These are phyloP conservation scores for Heloderma charlesbogerti DNA, from an alignment of 2,113 vertebrate genomes.

Conservation along the genomic window DNA sequence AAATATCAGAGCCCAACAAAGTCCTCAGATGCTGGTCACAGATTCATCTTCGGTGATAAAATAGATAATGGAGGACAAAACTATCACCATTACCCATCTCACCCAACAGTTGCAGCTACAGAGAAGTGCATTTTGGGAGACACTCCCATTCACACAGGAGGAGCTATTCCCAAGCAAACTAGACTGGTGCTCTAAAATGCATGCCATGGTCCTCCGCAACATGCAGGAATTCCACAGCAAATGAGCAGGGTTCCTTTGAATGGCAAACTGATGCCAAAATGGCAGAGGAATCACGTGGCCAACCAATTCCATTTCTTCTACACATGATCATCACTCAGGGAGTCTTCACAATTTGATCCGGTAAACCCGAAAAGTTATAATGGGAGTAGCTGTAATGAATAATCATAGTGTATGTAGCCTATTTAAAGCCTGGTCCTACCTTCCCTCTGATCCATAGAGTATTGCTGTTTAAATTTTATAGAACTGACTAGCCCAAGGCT, in stretches of 20 bases:
- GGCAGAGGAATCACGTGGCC: neutral
- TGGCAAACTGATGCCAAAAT: neutral
- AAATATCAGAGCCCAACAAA: neutral
- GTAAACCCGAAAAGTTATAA: neutral
- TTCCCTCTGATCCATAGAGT: neutral
- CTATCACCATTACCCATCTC: neutral
- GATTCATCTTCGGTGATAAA: neutral
- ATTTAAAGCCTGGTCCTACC: neutral
- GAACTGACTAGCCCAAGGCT: neutral
- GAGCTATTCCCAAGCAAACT: neutral
- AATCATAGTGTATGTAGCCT: neutral
- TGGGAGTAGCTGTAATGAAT: neutral
- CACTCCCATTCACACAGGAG: neutral
- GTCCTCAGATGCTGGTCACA: neutral
- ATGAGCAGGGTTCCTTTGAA: neutral
- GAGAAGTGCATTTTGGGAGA: neutral
- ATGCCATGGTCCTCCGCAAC: neutral
- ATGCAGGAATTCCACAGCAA: neutral
- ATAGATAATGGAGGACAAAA: neutral
- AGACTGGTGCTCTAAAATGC: neutral
- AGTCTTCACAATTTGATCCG: neutral
- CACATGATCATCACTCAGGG: neutral
- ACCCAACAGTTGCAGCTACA: neutral
- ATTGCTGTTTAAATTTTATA: neutral
- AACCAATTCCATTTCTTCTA: neutral